Base-by-base conservation (phyloP, 2,797 vertebrate species). In the Alcedo quadribrachys region DNA sequence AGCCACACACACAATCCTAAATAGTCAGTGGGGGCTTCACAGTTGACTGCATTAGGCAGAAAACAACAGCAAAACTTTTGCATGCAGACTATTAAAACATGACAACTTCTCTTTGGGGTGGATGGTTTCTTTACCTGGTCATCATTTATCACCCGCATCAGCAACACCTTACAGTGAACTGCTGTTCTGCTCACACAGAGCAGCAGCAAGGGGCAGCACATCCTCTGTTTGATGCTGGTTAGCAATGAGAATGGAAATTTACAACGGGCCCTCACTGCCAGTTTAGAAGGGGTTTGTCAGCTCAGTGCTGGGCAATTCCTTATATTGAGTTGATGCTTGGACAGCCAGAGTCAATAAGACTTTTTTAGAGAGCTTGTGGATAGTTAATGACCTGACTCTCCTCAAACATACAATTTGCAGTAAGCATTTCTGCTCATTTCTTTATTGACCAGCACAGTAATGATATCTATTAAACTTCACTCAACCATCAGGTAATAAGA, bases 371-470 rank as follows among this genome's bases (percentile, higher is more conserved):
- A 62, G 65, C 70, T 79, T 42, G 42, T 68, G 82, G 76, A 11
- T 85, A 80, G 89, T 76, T 91, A 94, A 91, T 60, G 71, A 79
- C 78, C 18, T 71, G 71, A 45, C 50, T 91, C 70, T 90, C 51
- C 58, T 84, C 71, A 81, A 74, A 85, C 48, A 74, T 61, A 76
- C 3, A 1, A 15, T 57, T 58, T 85, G 58, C 87, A 68, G 42
- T 30, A 55, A 78, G 58, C 82, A 33, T 92, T 87, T 83, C 76
- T 87, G 81, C 42, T 92, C 61, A 18, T 68, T 87, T 81, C 80
- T 68, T 48, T 71, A 93, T 91, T 90, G 89, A 75, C 89, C 35
- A 71, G 46, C 51, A 57, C 51, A 12, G 58, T 30, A 75, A 89
- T 46, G 43, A 40, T 42, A 50, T 37, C 90, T 51, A 60, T 89